Evolutionary conservation across 2,797 vertebrate species (phyloP).

Genomic region (Sebastolobus alascanus): DNA sequence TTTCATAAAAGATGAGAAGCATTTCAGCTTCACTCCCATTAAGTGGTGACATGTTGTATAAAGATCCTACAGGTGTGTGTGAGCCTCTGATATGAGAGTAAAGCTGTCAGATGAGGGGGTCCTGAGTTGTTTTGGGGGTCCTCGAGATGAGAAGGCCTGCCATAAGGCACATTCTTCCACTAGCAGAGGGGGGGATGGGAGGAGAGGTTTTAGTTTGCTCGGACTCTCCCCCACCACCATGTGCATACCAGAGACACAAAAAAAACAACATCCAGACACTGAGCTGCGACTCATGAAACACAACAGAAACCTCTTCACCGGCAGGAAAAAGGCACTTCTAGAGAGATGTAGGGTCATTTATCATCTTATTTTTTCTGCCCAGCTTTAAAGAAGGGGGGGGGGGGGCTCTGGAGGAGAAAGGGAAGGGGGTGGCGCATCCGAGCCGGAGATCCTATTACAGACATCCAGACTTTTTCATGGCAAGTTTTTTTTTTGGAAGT

Average conservation of each 20-base stretch:
- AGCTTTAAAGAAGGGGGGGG: conserved; percentile 40
- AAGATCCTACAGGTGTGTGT: neutral
- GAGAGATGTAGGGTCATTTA: conserved; percentile 21
- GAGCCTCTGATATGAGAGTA: neutral
- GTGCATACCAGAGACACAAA: conserved; percentile 78
- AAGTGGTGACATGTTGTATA: neutral
- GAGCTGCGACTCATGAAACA: conserved; percentile 38
- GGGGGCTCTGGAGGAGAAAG: conserved; percentile 47
- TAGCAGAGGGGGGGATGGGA: conserved; percentile 83
- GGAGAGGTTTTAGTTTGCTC: conserved; percentile 68
- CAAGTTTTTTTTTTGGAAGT: conserved; percentile 65
- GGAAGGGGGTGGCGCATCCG: conserved; percentile 81
- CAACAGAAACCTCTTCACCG: conserved; percentile 35
- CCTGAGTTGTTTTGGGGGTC: conserved; percentile 46
- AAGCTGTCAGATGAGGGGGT: conserved; percentile 9
- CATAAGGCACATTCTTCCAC: conserved; percentile 82
- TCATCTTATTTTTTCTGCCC: conserved; percentile 50
- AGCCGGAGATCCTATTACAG: conserved; percentile 85
- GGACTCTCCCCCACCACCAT: conserved; percentile 74
- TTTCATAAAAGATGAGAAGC: neutral
- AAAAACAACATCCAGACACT: conserved; percentile 42
- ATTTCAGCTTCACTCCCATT: neutral
- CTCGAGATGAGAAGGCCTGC: conserved; percentile 54
- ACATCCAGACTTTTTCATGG: conserved; percentile 82
- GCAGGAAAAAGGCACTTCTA: conserved; percentile 11